A percentile compares a stretch with the other conserved stretches of the same genome.
Evolutionary conservation across 2,797 vertebrate genomes (phyloP).

Genomic region (Hafferia zeledoni): DNA sequence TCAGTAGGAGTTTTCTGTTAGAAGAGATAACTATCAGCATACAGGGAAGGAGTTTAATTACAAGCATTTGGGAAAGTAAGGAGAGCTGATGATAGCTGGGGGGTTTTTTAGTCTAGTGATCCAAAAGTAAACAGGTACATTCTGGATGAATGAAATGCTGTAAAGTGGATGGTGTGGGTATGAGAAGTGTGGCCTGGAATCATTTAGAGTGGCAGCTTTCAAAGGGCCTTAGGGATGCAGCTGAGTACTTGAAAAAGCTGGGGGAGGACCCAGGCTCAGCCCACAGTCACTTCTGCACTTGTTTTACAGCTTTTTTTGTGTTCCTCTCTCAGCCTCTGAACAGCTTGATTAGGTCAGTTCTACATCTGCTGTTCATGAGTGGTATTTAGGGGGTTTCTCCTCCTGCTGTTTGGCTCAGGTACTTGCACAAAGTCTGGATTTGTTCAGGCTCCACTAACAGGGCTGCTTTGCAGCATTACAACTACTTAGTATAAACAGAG

Average conservation of each 20-base stretch:
- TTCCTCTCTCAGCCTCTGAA: neutral
- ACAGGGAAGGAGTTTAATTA: conserved; percentile 46
- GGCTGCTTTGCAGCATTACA: neutral
- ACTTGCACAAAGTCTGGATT: neutral
- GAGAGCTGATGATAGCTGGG: conserved; percentile 37
- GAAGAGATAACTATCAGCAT: conserved; percentile 37
- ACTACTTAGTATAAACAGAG: neutral
- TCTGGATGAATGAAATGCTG: neutral
- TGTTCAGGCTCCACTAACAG: neutral
- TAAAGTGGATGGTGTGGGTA: neutral
- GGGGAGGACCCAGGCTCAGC: neutral
- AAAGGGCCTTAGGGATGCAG: neutral
- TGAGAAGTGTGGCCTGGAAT: neutral
- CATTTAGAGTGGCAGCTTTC: neutral
- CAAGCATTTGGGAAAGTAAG: conserved; percentile 35
- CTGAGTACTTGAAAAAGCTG: neutral
- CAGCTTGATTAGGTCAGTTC: neutral
- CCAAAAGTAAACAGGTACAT: conserved; percentile 45
- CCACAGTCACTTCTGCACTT: neutral
- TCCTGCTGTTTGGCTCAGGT: neutral
- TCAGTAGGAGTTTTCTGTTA: conserved; percentile 32
- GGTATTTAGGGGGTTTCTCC: neutral
- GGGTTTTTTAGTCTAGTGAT: neutral
- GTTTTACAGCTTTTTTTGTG: neutral
- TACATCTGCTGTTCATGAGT: neutral